A percentile compares a stretch with the other conserved stretches of the same genome.
Conservation (phyloP, 2,113 vertebrate species). For the Edolisoma coerulescens region DNA sequence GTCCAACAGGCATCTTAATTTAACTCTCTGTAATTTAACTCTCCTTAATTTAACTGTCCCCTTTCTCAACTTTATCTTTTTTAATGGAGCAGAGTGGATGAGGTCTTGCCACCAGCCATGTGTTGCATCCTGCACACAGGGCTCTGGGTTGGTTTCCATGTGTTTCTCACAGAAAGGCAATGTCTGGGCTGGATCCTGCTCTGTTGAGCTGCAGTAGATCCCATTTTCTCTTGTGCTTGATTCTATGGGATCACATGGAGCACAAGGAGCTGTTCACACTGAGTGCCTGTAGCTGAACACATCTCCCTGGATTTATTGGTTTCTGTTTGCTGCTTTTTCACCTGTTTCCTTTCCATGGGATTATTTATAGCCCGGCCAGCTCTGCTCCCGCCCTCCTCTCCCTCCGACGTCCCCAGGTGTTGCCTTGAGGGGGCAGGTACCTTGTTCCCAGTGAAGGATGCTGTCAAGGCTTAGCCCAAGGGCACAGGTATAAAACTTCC, state of each 20-base stretch:
- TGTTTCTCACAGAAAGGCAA: background rate
- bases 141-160: background rate
- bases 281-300: background rate
- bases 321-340: background rate
- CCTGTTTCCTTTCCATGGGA: background rate
- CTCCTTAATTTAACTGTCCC: background rate
- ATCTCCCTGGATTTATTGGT: background rate
- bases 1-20: background rate
- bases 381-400: background rate
- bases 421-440: background rate
- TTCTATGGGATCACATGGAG: accelerated
- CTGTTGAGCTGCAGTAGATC: background rate
- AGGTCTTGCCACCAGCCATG: background rate
- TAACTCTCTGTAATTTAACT: background rate
- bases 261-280: background rate
- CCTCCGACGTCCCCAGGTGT: background rate
- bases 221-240: background rate
- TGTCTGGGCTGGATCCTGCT: background rate
- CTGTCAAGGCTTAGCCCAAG: conserved; percentile 17
- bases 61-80: background rate
- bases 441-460: background rate
- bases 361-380: background rate
- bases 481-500: conserved; percentile 21
- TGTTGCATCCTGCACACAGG: background rate
- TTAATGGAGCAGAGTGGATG: background rate